These are phyloP conservation scores for Drosophila pectinifera DNA, from an alignment of 1,140 invertebrate genomes.

Conservation along the genomic window DNA sequence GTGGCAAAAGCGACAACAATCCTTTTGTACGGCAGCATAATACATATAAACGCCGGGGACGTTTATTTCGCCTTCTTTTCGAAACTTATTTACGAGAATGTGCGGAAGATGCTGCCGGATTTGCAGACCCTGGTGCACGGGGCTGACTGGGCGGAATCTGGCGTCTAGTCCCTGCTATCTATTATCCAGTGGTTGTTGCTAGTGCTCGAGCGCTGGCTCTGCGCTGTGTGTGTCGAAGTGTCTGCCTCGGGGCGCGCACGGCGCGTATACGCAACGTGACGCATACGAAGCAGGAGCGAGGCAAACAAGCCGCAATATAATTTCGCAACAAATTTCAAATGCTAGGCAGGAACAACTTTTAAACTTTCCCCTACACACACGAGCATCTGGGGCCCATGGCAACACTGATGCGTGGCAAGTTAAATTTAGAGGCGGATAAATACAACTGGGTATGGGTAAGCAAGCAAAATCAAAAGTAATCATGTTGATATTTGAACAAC, in stretches of 20 bases:
- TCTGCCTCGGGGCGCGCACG: constrained; percentile 29
- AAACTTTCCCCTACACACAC: constrained; percentile 54
- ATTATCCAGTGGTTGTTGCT: constrained; percentile 28
- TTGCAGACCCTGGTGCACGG: constrained; percentile 38
- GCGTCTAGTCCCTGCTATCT: constrained; percentile 20
- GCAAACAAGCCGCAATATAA: constrained; percentile 57
- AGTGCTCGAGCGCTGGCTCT: constrained; percentile 37
- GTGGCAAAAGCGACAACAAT: constrained; percentile 69
- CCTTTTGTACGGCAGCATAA: constrained; percentile 61
- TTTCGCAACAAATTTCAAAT: constrained; percentile 80
- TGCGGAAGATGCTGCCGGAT: constrained; percentile 67
- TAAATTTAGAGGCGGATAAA: constrained; percentile 66
- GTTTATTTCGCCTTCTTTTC: constrained; percentile 55
- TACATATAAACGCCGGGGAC: constrained; percentile 49
- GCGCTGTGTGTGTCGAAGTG: constrained; percentile 17
- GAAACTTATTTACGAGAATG: constrained; percentile 78
- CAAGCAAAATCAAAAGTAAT: constrained; percentile 76
- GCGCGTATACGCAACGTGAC: constrained; percentile 74
- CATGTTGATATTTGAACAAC: constrained; percentile 73
- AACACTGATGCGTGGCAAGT: constrained; percentile 67
- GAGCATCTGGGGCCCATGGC: constrained; percentile 27
- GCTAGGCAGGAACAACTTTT: constrained; percentile 79
- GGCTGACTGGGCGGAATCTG: constrained; percentile 9
- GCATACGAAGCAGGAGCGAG: constrained; percentile 65
- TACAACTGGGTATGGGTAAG: constrained; percentile 44